Base-by-base conservation (phyloP, 2,888 invertebrate genomes). In the Sphecodes monilicornis region DNA sequence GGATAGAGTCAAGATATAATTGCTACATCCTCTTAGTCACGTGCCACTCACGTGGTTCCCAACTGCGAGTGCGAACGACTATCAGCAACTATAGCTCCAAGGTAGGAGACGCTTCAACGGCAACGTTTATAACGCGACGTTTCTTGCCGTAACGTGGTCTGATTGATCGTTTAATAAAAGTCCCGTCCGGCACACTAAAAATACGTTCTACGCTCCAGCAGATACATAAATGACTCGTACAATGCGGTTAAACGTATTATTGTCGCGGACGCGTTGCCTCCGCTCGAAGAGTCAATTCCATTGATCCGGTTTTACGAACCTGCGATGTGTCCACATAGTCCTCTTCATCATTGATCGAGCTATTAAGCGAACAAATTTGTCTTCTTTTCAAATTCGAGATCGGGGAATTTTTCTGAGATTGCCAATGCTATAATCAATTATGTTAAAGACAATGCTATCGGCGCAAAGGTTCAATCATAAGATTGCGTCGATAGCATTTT, bases 21-120 rank as follows among this genome's bases (percentile, higher is more conserved):
- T 93, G 92, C 93, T 91, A 91, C 92, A 92, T 93, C 93, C 93
- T 93, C 92, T 93, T 91, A 91, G 93, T 93, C 93, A 93, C 93
- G 93, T 93, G 93, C 93, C 92, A 90, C 91, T 93, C 92, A 91
- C 92, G 92, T 92, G 92, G 90, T 93, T 91, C 90, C 92, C 92
- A 92, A 92, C 92, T 89, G 89, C 89, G 89, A 86, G 89, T 84
- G 90, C 91, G 89, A 89, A 89, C 86, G 82, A 80, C 87, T 76
- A 83, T 74, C 80, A 81, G 85, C 79, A 82, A 46, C 78, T 83
- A 80, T 88, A 76, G 85, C 87, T 89, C 50, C 64, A 68, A 78
- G 88, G 69, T 85, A 85, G 76, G 78, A 26, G 26, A 41, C 78
- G 83, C 71, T 87, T 87, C n/a, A 82, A 84, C 83, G 78, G 74